A percentile compares a stretch with the other conserved stretches of the same genome.
Conservation (phyloP, 2,797 vertebrate species). For the Intellagama lesueurii region DNA sequence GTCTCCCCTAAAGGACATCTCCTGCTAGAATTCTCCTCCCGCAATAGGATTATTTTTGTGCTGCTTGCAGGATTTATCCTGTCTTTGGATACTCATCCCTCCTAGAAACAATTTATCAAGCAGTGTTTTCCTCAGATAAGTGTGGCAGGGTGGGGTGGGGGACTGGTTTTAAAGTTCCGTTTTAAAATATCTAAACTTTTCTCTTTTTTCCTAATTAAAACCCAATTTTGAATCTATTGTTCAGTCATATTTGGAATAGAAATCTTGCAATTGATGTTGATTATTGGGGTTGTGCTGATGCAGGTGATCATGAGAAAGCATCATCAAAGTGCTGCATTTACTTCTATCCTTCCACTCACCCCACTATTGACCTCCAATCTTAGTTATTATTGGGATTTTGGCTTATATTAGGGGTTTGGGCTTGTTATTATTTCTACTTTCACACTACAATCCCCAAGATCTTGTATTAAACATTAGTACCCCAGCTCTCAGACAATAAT, state of each 20-base stretch:
- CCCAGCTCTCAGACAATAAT: too few relatives aligned
- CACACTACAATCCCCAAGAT: too few relatives aligned
- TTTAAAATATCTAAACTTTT: not conserved
- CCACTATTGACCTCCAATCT: too few relatives aligned
- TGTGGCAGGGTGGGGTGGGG: not conserved
- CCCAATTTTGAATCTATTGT: not conserved
- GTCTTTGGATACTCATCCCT: not conserved
- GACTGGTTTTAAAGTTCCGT: not conserved
- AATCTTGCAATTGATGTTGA: not conserved
- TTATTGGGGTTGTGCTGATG: not conserved
- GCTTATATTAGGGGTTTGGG: too few relatives aligned
- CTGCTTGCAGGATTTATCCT: not conserved
- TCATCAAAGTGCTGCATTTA: not conserved
- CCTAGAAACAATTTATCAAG: not conserved
- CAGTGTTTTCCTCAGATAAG: not conserved
- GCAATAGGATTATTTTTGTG: not conserved
- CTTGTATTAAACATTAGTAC: too few relatives aligned
- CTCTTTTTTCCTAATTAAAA: not conserved
- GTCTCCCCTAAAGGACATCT: constrained; percentile 3
- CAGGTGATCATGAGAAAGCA: not conserved
- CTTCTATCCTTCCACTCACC: not conserved
- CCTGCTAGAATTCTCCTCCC: not conserved
- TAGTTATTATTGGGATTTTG: too few relatives aligned
- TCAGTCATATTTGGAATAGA: not conserved
- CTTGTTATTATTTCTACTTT: too few relatives aligned